Conservation (phyloP, 64 coral and sea anemone species). For the Pachyseris speciosa region DNA sequence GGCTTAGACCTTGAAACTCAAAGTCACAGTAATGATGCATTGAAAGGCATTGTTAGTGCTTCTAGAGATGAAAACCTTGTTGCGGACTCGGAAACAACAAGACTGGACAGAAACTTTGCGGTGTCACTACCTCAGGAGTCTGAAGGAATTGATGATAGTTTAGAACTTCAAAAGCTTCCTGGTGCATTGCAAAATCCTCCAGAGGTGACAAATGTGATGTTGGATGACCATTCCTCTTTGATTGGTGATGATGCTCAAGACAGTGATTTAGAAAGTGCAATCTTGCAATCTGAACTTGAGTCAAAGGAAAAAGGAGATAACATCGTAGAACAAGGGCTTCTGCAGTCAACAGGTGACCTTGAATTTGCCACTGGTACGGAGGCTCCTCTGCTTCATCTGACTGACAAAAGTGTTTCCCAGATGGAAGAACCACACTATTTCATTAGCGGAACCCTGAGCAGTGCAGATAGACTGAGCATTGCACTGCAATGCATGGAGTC, state of each 20-base stretch:
- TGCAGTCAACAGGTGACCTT: not conserved
- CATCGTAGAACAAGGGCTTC: not conserved
- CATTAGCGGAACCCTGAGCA: not conserved
- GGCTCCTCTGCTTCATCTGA: not conserved
- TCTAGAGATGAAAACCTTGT: not conserved
- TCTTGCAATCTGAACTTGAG: not conserved
- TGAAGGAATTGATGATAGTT: not conserved
- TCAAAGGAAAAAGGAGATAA: slow-evolving; percentile 20
- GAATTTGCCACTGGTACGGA: not conserved
- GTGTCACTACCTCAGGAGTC: not conserved
- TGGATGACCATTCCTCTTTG: not conserved
- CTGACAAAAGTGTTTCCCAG: not conserved
- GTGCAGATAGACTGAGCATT: not conserved
- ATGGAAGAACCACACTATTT: not conserved
- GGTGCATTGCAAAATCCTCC: not conserved
- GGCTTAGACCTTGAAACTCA: not conserved
- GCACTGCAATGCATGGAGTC: not conserved
- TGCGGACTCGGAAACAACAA: not conserved
- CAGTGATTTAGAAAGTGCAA: not conserved
- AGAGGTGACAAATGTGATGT: no score
- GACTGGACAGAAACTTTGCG: not conserved
- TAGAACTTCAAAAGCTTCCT: not conserved
- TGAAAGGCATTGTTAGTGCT: not conserved
- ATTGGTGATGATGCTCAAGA: not conserved
- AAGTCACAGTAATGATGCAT: not conserved